Percentiles rank a stretch among this genome's conserved stretches.
Evolutionary conservation across 2,888 invertebrate species (phyloP).

Genomic region (Melangyna quadrimaculata): DNA sequence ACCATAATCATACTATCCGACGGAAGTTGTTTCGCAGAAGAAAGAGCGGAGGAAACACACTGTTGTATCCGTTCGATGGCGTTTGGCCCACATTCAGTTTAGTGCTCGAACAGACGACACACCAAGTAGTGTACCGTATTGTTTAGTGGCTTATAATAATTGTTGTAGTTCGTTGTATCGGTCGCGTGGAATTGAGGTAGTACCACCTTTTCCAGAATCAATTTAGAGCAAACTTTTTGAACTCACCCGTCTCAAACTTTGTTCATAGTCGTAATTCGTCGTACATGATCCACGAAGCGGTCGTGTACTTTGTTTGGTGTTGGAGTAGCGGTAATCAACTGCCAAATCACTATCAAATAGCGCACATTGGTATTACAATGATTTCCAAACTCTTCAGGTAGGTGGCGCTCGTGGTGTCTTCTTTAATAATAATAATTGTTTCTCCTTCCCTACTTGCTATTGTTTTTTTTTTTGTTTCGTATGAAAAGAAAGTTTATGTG

Average conservation of each 20-base stretch:
- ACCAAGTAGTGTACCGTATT: constrained; percentile 46
- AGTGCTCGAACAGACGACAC: constrained; percentile 40
- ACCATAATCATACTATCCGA: background rate
- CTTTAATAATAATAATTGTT: constrained; percentile 13
- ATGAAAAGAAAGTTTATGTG: constrained; percentile 61
- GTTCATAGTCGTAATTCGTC: background rate
- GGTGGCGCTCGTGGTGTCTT: constrained; percentile 38
- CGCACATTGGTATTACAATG: constrained; percentile 52
- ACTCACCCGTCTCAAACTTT: constrained; percentile 22
- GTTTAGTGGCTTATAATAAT: constrained; percentile 19
- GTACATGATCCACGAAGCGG: constrained; percentile 42
- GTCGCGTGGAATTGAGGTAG: constrained; percentile 27
- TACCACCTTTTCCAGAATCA: constrained; percentile 35
- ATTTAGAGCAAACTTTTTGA: constrained; percentile 53
- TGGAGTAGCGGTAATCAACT: constrained; percentile 61
- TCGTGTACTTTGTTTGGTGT: constrained; percentile 53
- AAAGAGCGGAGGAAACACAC: constrained; percentile 41
- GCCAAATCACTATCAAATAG: constrained; percentile 62
- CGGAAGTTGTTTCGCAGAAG: constrained; percentile 40
- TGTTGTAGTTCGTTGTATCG: background rate
- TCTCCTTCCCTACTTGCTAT: background rate
- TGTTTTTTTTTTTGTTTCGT: background rate
- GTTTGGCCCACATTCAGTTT: constrained; percentile 61
- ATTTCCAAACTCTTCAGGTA: constrained; percentile 64
- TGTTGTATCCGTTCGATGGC: constrained; percentile 24